A percentile compares a stretch with the other conserved stretches of the same genome.
Conservation (phyloP, 2,113 vertebrate genomes). For the Dromaius novaehollandiae region DNA sequence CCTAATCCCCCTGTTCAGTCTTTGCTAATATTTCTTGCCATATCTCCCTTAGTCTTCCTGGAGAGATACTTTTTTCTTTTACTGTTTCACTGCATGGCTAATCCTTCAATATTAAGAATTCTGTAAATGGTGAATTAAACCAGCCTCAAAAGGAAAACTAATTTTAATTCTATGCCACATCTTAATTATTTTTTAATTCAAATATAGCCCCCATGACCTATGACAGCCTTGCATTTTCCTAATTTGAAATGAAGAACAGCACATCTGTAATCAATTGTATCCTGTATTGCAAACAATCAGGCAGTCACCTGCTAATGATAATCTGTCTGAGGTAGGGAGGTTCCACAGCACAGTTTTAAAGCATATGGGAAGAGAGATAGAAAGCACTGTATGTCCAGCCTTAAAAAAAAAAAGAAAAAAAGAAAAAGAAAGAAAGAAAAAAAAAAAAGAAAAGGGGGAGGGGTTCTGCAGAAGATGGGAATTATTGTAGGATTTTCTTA, state of each 20-base stretch:
- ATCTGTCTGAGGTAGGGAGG: neutral
- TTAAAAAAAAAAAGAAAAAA: neutral
- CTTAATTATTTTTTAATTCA: neutral
- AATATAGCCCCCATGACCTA: neutral
- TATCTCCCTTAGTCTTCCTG: neutral
- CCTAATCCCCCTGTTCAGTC: neutral
- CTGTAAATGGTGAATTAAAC: neutral
- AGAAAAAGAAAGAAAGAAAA: too few relatives aligned
- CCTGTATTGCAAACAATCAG: neutral
- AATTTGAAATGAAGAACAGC: neutral
- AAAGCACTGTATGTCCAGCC: neutral
- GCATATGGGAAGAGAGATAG: neutral
- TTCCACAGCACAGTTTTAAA: neutral
- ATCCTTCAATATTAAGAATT: neutral
- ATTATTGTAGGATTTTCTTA: neutral
- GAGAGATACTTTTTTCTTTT: neutral
- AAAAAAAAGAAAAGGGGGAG: too few relatives aligned
- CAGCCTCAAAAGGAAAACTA: neutral
- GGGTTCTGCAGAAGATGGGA: neutral
- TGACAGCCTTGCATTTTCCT: neutral
- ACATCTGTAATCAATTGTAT: neutral
- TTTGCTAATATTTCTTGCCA: neutral
- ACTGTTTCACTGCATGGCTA: neutral
- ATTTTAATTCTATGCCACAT: neutral
- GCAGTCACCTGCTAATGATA: neutral